These are phyloP conservation scores for Helleia helle DNA, from an alignment of 2,888 invertebrate species.

Conservation along the genomic window DNA sequence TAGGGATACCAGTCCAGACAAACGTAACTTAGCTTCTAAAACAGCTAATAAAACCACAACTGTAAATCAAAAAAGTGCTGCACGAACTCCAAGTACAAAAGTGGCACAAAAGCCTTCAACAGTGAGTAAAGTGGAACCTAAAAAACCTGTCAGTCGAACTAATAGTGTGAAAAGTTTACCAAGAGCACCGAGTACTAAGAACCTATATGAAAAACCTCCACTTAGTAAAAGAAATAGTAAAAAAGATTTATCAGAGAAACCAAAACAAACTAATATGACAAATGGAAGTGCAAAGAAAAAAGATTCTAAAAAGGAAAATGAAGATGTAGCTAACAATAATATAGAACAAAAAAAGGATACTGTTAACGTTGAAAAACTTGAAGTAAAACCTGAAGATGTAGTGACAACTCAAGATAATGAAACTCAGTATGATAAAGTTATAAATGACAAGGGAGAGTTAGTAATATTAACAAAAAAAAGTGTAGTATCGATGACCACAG, in stretches of 20 bases:
- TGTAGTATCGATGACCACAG: slow-evolving; percentile 73
- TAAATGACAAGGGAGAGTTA: slow-evolving; percentile 54
- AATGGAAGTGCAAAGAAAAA: slow-evolving; percentile 34
- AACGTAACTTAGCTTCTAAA: slow-evolving; percentile 37
- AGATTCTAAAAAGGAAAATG: slow-evolving; percentile 23
- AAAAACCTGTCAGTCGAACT: slow-evolving; percentile 53
- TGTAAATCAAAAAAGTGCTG: slow-evolving; percentile 33
- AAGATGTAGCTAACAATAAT: slow-evolving; percentile 25
- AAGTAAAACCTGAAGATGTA: slow-evolving; percentile 28
- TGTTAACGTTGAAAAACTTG: slow-evolving; percentile 10
- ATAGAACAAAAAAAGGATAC: slow-evolving; percentile 3
- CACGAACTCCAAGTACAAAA: slow-evolving; percentile 43
- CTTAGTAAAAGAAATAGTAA: slow-evolving; percentile 47
- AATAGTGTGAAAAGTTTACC: slow-evolving; percentile 57
- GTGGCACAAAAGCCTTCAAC: slow-evolving; percentile 39
- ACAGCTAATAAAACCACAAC: slow-evolving; percentile 28
- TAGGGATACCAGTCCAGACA: slow-evolving; percentile 59
- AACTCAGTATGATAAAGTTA: slow-evolving; percentile 61
- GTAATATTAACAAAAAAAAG: slow-evolving; percentile 64
- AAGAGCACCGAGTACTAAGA: slow-evolving; percentile 55
- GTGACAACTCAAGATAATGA: slow-evolving; percentile 54
- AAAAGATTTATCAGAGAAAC: slow-evolving; percentile 42
- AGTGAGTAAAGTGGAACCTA: slow-evolving; percentile 41
- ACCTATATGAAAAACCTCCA: slow-evolving; percentile 51
- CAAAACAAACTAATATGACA: slow-evolving; percentile 42